Percentiles rank a stretch among this genome's conserved stretches.
phyloP scores from a whole-genome alignment of 2,113 vertebrate species.

The Notechis scutatus region DNA sequence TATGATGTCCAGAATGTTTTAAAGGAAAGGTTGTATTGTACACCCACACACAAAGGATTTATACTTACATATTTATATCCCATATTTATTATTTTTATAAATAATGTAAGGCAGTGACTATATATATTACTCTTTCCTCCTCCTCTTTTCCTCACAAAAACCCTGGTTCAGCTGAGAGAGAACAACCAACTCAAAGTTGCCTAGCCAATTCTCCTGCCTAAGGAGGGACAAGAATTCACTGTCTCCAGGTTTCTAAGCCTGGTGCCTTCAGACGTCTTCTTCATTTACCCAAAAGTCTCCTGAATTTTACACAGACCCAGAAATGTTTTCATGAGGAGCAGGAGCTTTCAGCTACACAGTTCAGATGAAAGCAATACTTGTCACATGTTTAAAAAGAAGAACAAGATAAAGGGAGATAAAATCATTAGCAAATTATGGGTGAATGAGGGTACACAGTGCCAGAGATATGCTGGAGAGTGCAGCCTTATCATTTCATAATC shows the following conservation, averaged over 20 bases:
- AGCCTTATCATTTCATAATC: neutral
- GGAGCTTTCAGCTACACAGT: neutral
- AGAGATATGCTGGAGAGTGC: neutral
- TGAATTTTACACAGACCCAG: neutral
- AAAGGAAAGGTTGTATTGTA: neutral
- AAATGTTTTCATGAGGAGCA: neutral
- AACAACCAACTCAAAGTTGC: neutral
- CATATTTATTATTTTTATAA: neutral
- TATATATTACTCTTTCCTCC: neutral
- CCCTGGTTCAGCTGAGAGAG: neutral
- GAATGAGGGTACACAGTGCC: neutral
- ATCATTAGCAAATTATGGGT: neutral
- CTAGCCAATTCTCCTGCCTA: neutral
- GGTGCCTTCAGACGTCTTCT: neutral
- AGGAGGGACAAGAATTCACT: neutral
- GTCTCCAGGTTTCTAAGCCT: neutral
- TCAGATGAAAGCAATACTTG: neutral
- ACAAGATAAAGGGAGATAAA: neutral
- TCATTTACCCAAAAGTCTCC: neutral
- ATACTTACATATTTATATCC: neutral
- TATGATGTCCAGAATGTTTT: neutral
- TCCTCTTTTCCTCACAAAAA: constrained; percentile 4
- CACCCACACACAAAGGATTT: neutral
- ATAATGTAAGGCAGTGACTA: neutral
- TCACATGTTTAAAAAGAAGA: neutral